These are phyloP conservation scores for Cheilosia urbana DNA, from an alignment of 2,888 invertebrate species.

Conservation along the genomic window DNA sequence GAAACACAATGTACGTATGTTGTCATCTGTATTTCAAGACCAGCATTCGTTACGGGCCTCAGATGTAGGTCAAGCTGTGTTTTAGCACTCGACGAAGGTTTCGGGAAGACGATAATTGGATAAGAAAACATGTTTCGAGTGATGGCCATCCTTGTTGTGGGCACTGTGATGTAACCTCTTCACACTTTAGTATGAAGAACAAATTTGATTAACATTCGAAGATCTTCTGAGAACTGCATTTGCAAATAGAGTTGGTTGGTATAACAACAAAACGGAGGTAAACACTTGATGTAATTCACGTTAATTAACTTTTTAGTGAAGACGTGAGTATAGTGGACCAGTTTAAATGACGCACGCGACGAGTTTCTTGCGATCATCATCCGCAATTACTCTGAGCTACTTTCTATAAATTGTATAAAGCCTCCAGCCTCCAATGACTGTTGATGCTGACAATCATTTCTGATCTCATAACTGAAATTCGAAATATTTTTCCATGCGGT, in stretches of 20 bases:
- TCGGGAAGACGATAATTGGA: constrained; percentile 42
- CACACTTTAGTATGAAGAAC: constrained; percentile 4
- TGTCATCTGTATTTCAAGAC: constrained; percentile 49
- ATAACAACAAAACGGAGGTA: neutral
- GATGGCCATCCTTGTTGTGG: neutral
- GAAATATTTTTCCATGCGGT: constrained; percentile 39
- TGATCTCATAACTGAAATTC: constrained; percentile 67
- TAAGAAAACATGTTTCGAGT: constrained; percentile 6
- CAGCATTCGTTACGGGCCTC: constrained; percentile 16
- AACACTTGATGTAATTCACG: neutral
- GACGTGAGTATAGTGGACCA: neutral
- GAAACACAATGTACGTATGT: constrained; percentile 34
- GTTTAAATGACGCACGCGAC: constrained; percentile 19
- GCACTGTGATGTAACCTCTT: constrained; percentile 26
- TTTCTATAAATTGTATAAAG: constrained; percentile 60
- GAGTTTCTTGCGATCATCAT: constrained; percentile 48
- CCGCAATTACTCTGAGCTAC: constrained; percentile 45
- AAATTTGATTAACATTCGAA: neutral
- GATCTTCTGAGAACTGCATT: constrained; percentile 6
- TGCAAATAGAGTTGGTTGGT: neutral
- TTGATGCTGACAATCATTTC: constrained; percentile 41
- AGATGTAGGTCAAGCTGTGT: constrained; percentile 38
- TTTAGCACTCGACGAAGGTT: constrained; percentile 14
- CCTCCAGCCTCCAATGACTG: constrained; percentile 52
- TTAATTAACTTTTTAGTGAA: constrained; percentile 5